Evolutionary conservation across 2,797 vertebrate species (phyloP).

Genomic region (Takifugu rubripes): DNA sequence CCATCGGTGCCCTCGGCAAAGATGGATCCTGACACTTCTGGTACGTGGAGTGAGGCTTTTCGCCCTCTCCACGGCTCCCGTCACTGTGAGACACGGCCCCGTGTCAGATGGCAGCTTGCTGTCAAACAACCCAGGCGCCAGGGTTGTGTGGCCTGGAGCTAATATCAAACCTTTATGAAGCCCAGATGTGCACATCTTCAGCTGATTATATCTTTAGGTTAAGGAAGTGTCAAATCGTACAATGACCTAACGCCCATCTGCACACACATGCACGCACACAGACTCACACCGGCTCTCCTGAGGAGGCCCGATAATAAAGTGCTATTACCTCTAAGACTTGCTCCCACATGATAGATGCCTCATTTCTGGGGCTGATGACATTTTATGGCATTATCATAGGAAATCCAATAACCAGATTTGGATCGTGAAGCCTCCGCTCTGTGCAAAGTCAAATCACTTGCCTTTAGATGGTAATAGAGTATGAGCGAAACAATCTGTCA

Average conservation of each 20-base stretch:
- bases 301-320: constrained; percentile 61
- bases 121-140: constrained; percentile 32
- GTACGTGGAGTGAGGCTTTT: too few species aligned
- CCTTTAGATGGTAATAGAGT: constrained; percentile 72
- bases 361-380: constrained; percentile 67
- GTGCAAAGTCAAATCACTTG: constrained; percentile 73
- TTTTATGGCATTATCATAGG: constrained; percentile 73
- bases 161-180: constrained; percentile 33
- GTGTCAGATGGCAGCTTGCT: constrained; percentile 54
- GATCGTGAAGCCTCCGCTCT: constrained; percentile 57
- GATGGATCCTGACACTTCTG: too few species aligned
- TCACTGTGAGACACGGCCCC: neutral
- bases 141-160: constrained; percentile 33
- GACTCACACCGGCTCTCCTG: constrained; percentile 40
- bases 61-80: too few species aligned
- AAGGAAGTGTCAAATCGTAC: constrained; percentile 9
- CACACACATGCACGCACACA: constrained; percentile 9
- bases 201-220: constrained; percentile 30
- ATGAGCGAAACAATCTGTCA: constrained; percentile 74
- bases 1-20: too few species aligned
- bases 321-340: constrained; percentile 68
- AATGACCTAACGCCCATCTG: constrained; percentile 2
- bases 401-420: constrained; percentile 77
- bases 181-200: constrained; percentile 29
- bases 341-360: constrained; percentile 66